phyloP scores from a whole-genome alignment of 1,140 invertebrate genomes.

The Tyrophagus putrescentiae region DNA sequence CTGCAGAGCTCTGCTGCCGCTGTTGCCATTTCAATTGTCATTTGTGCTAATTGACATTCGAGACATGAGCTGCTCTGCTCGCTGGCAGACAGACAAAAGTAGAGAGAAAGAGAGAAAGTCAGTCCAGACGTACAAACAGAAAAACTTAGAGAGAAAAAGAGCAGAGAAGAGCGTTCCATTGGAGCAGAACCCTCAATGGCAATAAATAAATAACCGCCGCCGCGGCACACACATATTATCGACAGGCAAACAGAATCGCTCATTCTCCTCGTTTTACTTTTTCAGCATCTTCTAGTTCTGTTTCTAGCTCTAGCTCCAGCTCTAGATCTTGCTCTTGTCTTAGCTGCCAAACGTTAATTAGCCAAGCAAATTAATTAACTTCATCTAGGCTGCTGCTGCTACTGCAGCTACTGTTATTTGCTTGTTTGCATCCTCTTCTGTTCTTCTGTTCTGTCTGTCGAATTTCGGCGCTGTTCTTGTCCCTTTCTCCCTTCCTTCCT shows the following conservation, averaged over 20 bases:
- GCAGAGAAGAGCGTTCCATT: neutral
- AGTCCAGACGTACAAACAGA: neutral
- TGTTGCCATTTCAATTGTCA: neutral
- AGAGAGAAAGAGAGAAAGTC: neutral
- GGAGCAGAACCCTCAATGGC: neutral
- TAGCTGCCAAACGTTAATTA: constrained; percentile 9
- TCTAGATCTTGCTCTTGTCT: neutral
- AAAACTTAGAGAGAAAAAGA: neutral
- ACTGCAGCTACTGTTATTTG: no score
- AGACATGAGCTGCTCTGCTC: neutral
- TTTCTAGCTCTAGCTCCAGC: no score
- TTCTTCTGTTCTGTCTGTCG: no score
- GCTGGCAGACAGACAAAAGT: no score
- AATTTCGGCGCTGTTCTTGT: neutral
- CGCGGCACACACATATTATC: neutral
- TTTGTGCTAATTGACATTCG: neutral
- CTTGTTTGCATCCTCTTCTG: no score
- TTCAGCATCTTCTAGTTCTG: neutral
- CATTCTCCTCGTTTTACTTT: neutral
- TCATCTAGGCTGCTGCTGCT: no score
- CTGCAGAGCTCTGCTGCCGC: neutral
- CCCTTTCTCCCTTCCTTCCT: neutral
- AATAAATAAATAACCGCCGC: constrained; percentile 1
- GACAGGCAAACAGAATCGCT: neutral
- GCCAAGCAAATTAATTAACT: constrained; percentile 11